Evolutionary conservation across 2,888 invertebrate genomes (phyloP), one percentile per base, ranked within the genome.

Genomic region (Caenorhabditis sp.): DNA sequence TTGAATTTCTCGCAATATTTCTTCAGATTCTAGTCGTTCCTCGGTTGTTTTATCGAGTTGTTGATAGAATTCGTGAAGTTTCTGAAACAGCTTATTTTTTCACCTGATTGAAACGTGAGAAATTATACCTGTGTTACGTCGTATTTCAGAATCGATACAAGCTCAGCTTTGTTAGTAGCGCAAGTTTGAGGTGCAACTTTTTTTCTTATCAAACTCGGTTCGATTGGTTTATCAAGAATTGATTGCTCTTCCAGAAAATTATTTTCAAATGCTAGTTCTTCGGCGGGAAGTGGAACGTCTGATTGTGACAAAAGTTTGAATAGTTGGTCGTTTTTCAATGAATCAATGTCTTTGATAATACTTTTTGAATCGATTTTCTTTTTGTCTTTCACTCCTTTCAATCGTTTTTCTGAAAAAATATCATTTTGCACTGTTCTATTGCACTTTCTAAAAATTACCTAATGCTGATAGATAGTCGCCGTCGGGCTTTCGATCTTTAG

Each of bases 101-200:
- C 2, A 36, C 6, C n/a, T n/a, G n/a, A 36, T 14, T 51, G 24
- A 31, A 58, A 36, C 17, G 8, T n/a, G 3, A 5, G 14, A 17
- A 27, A 8, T 12, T 12, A 49, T 23, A 76, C 76, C 65, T 71
- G 78, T 6, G 73, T 57, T 49, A 76, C 54, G 59, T 81, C 81
- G 76, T 68, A 65, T 58, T 80, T 79, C 10, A 79, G 59, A 23
- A 81, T 67, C 21, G 75, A 68, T 10, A 75, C 70, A 21, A 78
- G 69, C 58, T 81, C 81, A 58, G 71, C 71, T 36, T 76, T 71
- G 51, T 76, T 77, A 31, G 79, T 76, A 6, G 81, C 81, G 62
- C 81, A 81, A 23, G 78, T 79, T 36, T 79, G 79, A 4, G 81
- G 81, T 53, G 78, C 81, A 14, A 81, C 55, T 55, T 81, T 81